Evolutionary conservation across 2,113 vertebrate species (phyloP).

Genomic region (Psophia crepitans): DNA sequence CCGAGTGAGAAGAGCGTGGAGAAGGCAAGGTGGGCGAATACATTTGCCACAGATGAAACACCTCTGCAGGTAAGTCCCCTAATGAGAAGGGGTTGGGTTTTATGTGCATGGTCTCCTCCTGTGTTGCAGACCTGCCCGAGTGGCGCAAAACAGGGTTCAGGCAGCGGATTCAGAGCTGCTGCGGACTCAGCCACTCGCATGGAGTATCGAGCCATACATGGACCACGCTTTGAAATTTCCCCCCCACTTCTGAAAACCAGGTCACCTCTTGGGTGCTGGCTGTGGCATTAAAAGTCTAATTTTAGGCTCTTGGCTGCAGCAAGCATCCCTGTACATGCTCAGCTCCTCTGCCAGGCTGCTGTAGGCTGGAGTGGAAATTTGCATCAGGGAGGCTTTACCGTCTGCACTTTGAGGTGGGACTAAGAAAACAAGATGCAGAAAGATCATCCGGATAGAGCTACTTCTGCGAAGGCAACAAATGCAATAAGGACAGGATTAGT

Average conservation of each 20-base stretch:
- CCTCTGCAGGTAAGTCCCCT: not conserved
- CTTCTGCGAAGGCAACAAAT: not conserved
- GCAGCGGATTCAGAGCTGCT: not conserved
- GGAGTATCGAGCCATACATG: not conserved
- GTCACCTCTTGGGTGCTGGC: conserved; percentile 11
- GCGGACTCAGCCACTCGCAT: not conserved
- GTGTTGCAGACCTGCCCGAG: not conserved
- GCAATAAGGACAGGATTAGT: not conserved
- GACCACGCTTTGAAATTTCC: not conserved
- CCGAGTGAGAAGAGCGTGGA: not conserved
- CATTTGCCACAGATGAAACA: not conserved
- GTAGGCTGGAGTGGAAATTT: conserved; percentile 12
- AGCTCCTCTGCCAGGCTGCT: conserved; percentile 11
- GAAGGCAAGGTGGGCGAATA: not conserved
- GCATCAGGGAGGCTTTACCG: not conserved
- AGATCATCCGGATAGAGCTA: not conserved
- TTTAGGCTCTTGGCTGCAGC: conserved; percentile 17
- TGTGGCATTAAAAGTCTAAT: conserved; percentile 4
- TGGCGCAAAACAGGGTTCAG: not conserved
- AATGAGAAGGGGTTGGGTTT: not conserved
- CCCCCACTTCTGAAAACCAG: not conserved
- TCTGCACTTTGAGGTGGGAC: not conserved
- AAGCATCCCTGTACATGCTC: not conserved
- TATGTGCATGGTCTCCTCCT: not conserved
- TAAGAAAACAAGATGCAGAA: not conserved